Base-by-base conservation (phyloP, 2,888 invertebrate species). In the Linyphia triangularis region DNA sequence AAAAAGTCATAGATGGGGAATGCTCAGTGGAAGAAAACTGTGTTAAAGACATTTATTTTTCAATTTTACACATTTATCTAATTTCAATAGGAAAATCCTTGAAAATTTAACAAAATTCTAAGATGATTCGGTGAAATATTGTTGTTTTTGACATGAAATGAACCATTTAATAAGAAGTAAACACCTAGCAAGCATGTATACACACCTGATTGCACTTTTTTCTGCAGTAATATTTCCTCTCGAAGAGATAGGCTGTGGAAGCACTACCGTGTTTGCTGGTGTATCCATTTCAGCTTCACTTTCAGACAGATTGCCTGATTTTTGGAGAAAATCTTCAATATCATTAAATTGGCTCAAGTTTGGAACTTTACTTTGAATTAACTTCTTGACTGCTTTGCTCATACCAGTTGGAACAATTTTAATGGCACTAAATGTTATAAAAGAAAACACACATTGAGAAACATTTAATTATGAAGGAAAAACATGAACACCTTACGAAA, bases 221-320 rank as follows among this genome's bases (percentile, higher is more conserved):
- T 92, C 91, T n/a, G 93, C 91, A 81, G 92, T 91, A 37, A 93
- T 92, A 90, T 93, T 93, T 51, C 93, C 93, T 70, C 93, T 90
- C 10, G 92, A 91, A 16, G 92, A 91, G 61, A 93, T 91, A 26
- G 95, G 95, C 93, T 98, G 98, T 0, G 97, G 95, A 79, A 98
- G 93, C 9, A 95, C 94, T 5, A 98, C 96, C 91, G 97, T 96
- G 89, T 95, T 95, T 83, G 94, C 94, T 1, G 96, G 95, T 92
- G 97, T 97, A 91, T 98, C 98, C 61, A 92, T 69, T 93, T 99
- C 98, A 16, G 95, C 96, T 93, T 99, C 98, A 92, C 97, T 97
- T 93, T 97, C 97, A 0, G 97, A 97, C 72, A 90, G 86, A 24
- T 85, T 89, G 6, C 88, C 90, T 37, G 90, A 78, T 37, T 96